Percentiles rank a stretch among this genome's conserved stretches.
These are phyloP conservation scores for Phycodurus eques DNA, from an alignment of 2,113 vertebrate genomes.

Conservation along the genomic window DNA sequence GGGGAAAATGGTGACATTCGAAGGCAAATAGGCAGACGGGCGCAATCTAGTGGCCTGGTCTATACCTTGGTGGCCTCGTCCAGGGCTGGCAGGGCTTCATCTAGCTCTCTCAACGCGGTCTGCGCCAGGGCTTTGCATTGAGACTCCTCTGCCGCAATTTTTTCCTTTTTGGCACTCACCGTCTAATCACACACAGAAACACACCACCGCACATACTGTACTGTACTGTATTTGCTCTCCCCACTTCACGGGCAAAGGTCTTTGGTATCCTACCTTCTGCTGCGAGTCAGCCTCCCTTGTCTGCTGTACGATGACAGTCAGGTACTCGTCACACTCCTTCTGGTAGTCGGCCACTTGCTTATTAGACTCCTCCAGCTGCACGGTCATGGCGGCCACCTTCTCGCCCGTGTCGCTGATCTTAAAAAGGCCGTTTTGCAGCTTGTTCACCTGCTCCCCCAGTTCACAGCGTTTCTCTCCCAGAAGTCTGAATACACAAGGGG, in stretches of 20 bases:
- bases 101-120: slow-evolving; percentile 85
- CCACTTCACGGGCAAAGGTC: background rate
- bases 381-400: slow-evolving; percentile 86
- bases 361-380: slow-evolving; percentile 83
- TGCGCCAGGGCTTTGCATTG: slow-evolving; percentile 83
- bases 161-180: slow-evolving; percentile 81
- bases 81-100: slow-evolving; percentile 84
- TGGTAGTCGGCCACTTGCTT: slow-evolving; percentile 83
- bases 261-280: slow-evolving; percentile 72
- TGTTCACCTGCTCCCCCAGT: slow-evolving; percentile 79
- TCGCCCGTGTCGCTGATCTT: slow-evolving; percentile 83
- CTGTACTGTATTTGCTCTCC: background rate
- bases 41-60: background rate
- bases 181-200: slow-evolving; percentile 59
- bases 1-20: background rate
- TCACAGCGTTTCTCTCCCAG: slow-evolving; percentile 82
- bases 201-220: background rate
- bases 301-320: slow-evolving; percentile 83
- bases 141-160: slow-evolving; percentile 80
- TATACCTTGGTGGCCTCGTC: slow-evolving; percentile 86
- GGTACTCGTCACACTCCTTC: slow-evolving; percentile 83
- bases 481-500: slow-evolving; percentile 62
- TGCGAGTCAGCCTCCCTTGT: slow-evolving; percentile 81
- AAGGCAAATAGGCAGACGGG: background rate
- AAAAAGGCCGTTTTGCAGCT: slow-evolving; percentile 80